Conservation (phyloP, 1,140 invertebrate genomes). For the Bombus turneri region DNA sequence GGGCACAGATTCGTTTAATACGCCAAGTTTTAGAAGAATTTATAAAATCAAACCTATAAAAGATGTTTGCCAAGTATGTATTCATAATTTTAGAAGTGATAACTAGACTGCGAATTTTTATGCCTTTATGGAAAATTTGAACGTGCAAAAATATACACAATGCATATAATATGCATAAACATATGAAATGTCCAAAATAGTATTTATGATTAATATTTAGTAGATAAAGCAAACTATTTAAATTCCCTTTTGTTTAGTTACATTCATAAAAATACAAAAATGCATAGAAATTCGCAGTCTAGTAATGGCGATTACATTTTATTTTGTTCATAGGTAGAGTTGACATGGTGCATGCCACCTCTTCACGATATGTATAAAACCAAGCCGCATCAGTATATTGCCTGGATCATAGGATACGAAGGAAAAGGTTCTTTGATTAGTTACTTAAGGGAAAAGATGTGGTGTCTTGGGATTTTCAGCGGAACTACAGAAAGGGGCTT, state of each 20-base stretch:
- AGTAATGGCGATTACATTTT: too few relatives aligned
- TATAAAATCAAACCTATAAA: constrained; percentile 92
- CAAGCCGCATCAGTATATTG: constrained; percentile 91
- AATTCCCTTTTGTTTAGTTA: too few relatives aligned
- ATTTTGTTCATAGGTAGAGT: constrained; percentile 83
- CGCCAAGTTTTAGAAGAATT: constrained; percentile 87
- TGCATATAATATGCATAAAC: too few relatives aligned
- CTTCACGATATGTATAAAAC: constrained; percentile 88
- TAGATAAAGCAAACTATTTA: too few relatives aligned
- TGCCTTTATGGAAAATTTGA: too few relatives aligned
- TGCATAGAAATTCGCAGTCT: too few relatives aligned
- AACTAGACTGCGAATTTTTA: too few relatives aligned
- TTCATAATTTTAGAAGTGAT: background rate
- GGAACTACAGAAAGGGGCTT: constrained; percentile 90
- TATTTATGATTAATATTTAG: too few relatives aligned
- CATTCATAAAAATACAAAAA: too few relatives aligned
- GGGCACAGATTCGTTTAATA: constrained; percentile 84
- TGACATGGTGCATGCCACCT: constrained; percentile 92
- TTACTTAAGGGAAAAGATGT: constrained; percentile 91
- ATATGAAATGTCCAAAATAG: too few relatives aligned
- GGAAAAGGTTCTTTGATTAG: constrained; percentile 93
- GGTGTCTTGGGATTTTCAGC: constrained; percentile 90
- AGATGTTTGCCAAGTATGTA: constrained; percentile 85
- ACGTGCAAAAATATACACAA: too few relatives aligned
- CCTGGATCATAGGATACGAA: constrained; percentile 93